Evolutionary conservation across 2,888 invertebrate genomes (phyloP), one percentile per base, ranked within the genome.

Genomic region (Leptopilina syphax): DNA sequence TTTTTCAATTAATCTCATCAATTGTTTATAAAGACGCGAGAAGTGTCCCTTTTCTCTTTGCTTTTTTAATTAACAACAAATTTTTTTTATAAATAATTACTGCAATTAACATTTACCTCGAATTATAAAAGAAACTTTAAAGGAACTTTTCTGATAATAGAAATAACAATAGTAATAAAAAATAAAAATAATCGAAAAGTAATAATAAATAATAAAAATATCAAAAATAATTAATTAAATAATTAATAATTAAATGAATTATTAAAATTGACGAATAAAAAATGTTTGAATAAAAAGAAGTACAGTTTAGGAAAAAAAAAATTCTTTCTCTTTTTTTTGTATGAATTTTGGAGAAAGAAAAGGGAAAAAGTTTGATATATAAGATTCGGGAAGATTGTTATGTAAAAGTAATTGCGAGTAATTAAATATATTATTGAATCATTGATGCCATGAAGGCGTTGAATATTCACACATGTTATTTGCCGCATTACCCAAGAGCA

Each of bases 401-500:
- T n/a, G 34, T 73, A 34, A 73, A 34, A 8, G 27, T 73, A 24
- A 57, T 44, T 44, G 44, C 9, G 50, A 27, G 27, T 70, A n/a
- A 13, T n/a, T 34, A 5, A 57, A 57, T 57, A n/a, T 57, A 10
- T 73, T 57, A 73, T 57, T 13, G 34, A 73, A 73, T 34, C n/a
- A 57, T n/a, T 57, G 41, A 73, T 41, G 73, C 57, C 34, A 57
- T 3, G n/a, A 73, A 73, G 57, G n/a, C 4, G 57, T 73, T 57
- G 27, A 57, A 57, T 73, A 57, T 73, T 73, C 57, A 57, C 27
- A 44, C 8, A 57, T 57, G 18, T 18, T 57, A 57, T 54, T 24
- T 54, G 34, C 73, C 57, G 34, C 73, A 73, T 73, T 73, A 41
- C 57, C 73, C 73, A n/a, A 73, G 73, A 12, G 12, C 57, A 73